These are phyloP conservation scores for Eulithis testata DNA, from an alignment of 2,888 invertebrate species.

Conservation along the genomic window DNA sequence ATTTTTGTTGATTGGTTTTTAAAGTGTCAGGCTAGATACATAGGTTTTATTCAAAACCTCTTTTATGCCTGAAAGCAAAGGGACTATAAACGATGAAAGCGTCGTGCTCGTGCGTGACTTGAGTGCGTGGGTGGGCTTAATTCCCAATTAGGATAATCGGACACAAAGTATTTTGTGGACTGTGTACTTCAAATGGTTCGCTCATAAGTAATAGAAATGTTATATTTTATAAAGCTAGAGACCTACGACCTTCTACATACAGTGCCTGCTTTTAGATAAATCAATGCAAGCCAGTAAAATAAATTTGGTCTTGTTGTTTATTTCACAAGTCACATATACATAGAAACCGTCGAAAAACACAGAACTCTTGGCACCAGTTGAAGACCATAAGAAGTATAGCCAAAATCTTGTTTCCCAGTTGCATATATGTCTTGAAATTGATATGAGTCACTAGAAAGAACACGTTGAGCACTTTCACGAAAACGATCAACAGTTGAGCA, in stretches of 20 bases:
- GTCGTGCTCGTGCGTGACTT: too few relatives aligned
- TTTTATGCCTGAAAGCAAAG: neutral
- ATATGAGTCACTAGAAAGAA: conserved; percentile 49
- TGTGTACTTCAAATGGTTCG: too few relatives aligned
- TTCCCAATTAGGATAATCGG: too few relatives aligned
- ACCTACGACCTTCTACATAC: too few relatives aligned
- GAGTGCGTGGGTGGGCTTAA: too few relatives aligned
- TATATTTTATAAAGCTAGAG: too few relatives aligned
- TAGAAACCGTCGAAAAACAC: conserved; percentile 65
- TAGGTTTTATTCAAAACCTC: conserved; percentile 8
- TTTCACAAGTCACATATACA: conserved; percentile 68
- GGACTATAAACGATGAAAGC: too few relatives aligned
- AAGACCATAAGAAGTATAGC: conserved; percentile 62
- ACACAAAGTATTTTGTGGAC: too few relatives aligned
- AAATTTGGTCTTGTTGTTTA: neutral
- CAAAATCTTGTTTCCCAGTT: conserved; percentile 53
- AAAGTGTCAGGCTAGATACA: neutral
- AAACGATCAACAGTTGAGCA: conserved; percentile 58
- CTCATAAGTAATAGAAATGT: too few relatives aligned
- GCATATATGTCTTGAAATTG: conserved; percentile 50
- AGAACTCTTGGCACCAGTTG: conserved; percentile 74
- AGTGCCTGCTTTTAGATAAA: too few relatives aligned
- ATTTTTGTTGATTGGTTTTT: conserved; percentile 7
- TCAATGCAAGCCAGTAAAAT: too few relatives aligned
- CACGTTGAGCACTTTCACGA: conserved; percentile 55